Evolutionary conservation across 2,113 vertebrate genomes (phyloP), one percentile per base, ranked within the genome.

Genomic region (Bombycilla garrulus): DNA sequence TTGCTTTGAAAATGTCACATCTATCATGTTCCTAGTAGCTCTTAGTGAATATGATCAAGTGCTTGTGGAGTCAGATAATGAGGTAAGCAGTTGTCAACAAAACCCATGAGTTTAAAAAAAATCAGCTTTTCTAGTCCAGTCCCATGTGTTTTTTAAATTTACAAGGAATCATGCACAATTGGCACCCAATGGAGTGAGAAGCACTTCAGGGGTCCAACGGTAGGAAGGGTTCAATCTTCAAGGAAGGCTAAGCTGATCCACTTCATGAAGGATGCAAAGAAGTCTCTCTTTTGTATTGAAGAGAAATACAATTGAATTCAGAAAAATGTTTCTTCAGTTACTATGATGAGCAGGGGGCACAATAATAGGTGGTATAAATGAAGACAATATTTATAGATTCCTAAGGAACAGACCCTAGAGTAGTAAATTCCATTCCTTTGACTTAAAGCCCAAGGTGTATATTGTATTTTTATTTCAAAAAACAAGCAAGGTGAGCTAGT

Each of bases 31-130:
- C 97, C 98, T 99, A 93, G 98, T 99, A 95, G 99, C 99, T 6
- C 99, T 99, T 97, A 99, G 99, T 97, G 99, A 99, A 97, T 99
- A 99, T 74, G 99, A 99, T 97, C 99, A 99, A 96, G 99, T 99
- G 42, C 97, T 99, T 88, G 99, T 99, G 98, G 99, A 99, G 73
- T 99, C 99, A 1, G 99, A 99, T 96, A 99, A 99, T 65, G 99
- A 99, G 99, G 99, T 99, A 97, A 98, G 97, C 28, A 79, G 58
- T 6, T 11, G 22, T 57, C 19, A 58, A 24, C 26, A 58, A 83
- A 78, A 88, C 22, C 1, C 47, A 74, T 3, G 2, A 14, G 3
- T 73, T 87, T 25, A 11, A 51, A 88, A 58, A 24, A 81, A 71
- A 40, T 2, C 25, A 21, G 8, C 12, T 88, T 85, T 13, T 31